These are phyloP conservation scores for Trachelus troglodyta DNA, from an alignment of 2,888 invertebrate genomes.

Conservation along the genomic window DNA sequence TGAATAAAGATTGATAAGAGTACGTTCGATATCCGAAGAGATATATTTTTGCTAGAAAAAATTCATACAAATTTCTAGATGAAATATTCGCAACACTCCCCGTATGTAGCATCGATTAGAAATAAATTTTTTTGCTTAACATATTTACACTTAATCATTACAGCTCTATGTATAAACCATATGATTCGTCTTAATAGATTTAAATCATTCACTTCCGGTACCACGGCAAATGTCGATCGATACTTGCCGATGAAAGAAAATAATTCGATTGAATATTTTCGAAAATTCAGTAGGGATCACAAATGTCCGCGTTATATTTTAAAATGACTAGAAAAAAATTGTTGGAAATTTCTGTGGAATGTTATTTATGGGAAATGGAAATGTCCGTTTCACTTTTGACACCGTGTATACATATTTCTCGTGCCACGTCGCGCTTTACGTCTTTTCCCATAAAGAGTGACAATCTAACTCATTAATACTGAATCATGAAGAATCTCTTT, in stretches of 20 bases:
- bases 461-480: not conserved
- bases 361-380: not conserved
- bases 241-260: not conserved
- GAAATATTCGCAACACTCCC: not conserved
- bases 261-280: too few species aligned
- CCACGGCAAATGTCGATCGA: not conserved
- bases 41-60: not conserved
- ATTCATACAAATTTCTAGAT: not conserved
- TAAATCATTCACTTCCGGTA: not conserved
- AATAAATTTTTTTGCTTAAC: not conserved
- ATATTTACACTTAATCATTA: not conserved
- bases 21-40: slow-evolving; percentile 7
- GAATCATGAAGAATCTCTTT: not conserved
- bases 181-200: not conserved
- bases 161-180: not conserved
- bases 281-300: too few species aligned
- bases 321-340: too few species aligned
- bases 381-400: not conserved
- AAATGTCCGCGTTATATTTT: not conserved
- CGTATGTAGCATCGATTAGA: not conserved
- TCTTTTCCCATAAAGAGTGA: not conserved
- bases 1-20: slow-evolving; percentile 22
- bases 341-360: not conserved
- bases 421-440: not conserved
- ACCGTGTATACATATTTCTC: not conserved